Evolutionary conservation across 1,140 invertebrate species (phyloP).

Genomic region (Macrosteles quadrilineatus): DNA sequence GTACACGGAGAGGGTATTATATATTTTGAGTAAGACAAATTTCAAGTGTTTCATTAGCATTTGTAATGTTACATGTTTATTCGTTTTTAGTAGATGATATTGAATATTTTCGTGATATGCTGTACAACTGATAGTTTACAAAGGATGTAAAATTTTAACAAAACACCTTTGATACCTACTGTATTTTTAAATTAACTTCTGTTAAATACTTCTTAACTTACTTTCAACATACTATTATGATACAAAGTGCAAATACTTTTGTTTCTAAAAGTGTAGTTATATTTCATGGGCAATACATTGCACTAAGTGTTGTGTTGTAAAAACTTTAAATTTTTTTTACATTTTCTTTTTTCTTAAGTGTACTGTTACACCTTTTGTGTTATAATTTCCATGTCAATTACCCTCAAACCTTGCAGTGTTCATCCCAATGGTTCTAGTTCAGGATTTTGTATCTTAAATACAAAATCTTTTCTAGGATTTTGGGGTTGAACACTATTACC

Average conservation of each 20-base stretch:
- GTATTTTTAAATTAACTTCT: too few relatives aligned
- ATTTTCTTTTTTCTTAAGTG: slow-evolving; percentile 31
- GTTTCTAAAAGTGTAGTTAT: too few relatives aligned
- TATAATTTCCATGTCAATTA: neutral
- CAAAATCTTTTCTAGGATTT: too few relatives aligned
- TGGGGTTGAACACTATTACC: neutral
- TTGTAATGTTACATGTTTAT: too few relatives aligned
- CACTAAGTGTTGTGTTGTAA: slow-evolving; percentile 22
- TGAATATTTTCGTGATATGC: neutral
- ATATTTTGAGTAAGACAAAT: too few relatives aligned
- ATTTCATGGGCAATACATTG: slow-evolving; percentile 23
- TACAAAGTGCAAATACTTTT: too few relatives aligned
- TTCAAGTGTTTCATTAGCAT: too few relatives aligned
- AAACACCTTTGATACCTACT: too few relatives aligned
- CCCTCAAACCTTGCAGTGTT: neutral
- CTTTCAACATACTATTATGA: too few relatives aligned
- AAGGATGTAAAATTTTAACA: neutral
- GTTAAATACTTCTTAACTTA: neutral
- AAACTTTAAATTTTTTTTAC: slow-evolving; percentile 32
- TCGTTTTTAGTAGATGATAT: too few relatives aligned
- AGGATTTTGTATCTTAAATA: neutral
- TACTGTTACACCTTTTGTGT: slow-evolving; percentile 24
- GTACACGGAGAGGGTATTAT: too few relatives aligned
- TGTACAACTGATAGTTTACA: neutral
- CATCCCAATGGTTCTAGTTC: too few relatives aligned